Conservation (phyloP, 2,113 vertebrate genomes). For the Syngnathus floridae region DNA sequence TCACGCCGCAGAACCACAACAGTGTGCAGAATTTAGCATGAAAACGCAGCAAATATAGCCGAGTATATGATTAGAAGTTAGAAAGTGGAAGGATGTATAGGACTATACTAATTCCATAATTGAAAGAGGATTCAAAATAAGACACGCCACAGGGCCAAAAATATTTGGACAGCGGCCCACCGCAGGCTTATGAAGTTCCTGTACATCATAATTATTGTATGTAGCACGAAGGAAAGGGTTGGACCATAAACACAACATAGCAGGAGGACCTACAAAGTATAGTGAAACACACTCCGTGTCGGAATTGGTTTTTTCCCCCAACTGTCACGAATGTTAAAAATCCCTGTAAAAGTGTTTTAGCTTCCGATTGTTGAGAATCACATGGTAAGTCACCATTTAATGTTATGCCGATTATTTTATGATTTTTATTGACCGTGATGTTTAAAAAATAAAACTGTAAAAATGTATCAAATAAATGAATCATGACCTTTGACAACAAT, state of each 20-base stretch:
- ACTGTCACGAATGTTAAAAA: background rate
- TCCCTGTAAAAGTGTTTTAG: background rate
- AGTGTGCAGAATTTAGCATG: background rate
- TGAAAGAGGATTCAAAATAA: background rate
- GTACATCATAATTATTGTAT: background rate
- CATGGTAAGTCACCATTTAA: background rate
- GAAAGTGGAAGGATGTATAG: background rate
- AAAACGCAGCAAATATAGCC: constrained; percentile 4
- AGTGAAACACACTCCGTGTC: background rate
- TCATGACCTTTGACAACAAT: background rate
- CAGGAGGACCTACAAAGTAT: background rate
- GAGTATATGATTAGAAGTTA: background rate
- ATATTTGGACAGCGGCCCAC: background rate
- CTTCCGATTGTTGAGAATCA: background rate
- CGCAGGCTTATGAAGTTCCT: background rate
- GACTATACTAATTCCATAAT: constrained; percentile 1
- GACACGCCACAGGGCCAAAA: background rate
- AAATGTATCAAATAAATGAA: too few relatives aligned
- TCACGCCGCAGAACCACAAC: background rate
- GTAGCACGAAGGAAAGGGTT: background rate
- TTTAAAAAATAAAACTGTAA: too few relatives aligned
- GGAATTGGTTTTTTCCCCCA: too few relatives aligned
- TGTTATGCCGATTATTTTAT: background rate
- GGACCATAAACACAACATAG: background rate
- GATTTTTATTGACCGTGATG: background rate